Evolutionary conservation across 1,140 invertebrate genomes (phyloP).

Genomic region (Drosophila ironensis): DNA sequence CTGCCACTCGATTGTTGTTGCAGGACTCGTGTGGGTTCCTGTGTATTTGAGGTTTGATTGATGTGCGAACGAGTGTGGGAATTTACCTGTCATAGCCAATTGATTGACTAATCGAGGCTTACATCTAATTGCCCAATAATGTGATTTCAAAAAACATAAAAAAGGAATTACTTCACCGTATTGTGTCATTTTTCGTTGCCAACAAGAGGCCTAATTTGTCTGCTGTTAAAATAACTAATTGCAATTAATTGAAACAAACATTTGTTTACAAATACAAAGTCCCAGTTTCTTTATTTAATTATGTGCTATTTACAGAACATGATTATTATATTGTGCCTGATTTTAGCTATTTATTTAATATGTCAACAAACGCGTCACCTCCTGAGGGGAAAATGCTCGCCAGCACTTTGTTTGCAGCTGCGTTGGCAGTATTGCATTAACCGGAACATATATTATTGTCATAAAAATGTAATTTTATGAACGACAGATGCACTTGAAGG

Average conservation of each 20-base stretch:
- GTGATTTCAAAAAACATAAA: too few relatives aligned
- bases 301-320: too few relatives aligned
- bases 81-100: slow-evolving; percentile 21
- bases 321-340: too few relatives aligned
- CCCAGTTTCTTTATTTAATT: too few relatives aligned
- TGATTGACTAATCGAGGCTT: not conserved
- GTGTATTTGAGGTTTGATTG: slow-evolving; percentile 21
- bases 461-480: slow-evolving; percentile 46
- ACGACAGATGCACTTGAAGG: not conserved
- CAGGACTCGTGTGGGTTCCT: slow-evolving; percentile 1
- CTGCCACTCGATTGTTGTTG: slow-evolving; percentile 15
- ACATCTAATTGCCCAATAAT: slow-evolving; percentile 11
- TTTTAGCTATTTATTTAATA: too few relatives aligned
- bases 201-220: too few relatives aligned
- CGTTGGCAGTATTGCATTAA: slow-evolving; percentile 32
- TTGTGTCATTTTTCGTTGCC: too few relatives aligned
- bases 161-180: too few relatives aligned
- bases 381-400: not conserved
- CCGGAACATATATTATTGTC: slow-evolving; percentile 14
- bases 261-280: too few relatives aligned
- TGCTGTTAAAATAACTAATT: too few relatives aligned
- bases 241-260: too few relatives aligned
- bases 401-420: slow-evolving; percentile 27
- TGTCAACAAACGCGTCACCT: too few relatives aligned
- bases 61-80: slow-evolving; percentile 12